Conservation (phyloP, 2,797 vertebrate species). For the Amazonetta brasiliensis region DNA sequence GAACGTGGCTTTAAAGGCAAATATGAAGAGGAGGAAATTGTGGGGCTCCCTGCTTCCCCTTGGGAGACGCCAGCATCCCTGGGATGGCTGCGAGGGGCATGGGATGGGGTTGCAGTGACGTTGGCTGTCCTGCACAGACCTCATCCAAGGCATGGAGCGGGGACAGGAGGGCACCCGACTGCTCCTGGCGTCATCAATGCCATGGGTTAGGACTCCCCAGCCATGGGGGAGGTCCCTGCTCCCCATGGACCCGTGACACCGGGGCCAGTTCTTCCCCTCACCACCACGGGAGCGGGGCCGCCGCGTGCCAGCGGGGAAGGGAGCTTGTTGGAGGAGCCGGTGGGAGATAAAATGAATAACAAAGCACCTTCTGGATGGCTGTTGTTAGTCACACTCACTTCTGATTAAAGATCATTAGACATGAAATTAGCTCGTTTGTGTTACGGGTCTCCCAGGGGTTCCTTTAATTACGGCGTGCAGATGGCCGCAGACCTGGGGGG, state of each 20-base stretch:
- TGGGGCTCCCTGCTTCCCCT: not conserved
- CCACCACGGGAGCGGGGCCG: not conserved
- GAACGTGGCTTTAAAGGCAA: not conserved
- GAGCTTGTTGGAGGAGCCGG: not conserved
- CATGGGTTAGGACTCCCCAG: too few relatives aligned
- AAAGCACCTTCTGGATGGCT: conserved; percentile 77
- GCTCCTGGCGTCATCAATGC: not conserved
- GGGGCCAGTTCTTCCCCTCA: not conserved
- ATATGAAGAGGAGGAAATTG: not conserved
- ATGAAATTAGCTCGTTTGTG: conserved; percentile 83
- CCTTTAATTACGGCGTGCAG: conserved; percentile 76
- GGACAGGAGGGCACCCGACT: not conserved
- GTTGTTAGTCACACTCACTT: conserved; percentile 74
- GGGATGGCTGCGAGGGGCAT: too few relatives aligned
- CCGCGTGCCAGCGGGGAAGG: not conserved
- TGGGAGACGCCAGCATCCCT: not conserved
- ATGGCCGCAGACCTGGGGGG: conserved; percentile 72
- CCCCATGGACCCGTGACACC: too few relatives aligned
- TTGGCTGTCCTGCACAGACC: not conserved
- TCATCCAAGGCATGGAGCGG: rapidly evolving
- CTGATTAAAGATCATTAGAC: conserved; percentile 85
- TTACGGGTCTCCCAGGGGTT: conserved; percentile 74
- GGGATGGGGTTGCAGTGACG: rapidly evolving
- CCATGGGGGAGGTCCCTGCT: too few relatives aligned
- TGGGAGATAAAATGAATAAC: conserved; percentile 51